Percentiles rank a stretch among this genome's conserved stretches.
These are phyloP conservation scores for Caenorhabditis sulstoni DNA, from an alignment of 2,888 invertebrate species.

Conservation along the genomic window DNA sequence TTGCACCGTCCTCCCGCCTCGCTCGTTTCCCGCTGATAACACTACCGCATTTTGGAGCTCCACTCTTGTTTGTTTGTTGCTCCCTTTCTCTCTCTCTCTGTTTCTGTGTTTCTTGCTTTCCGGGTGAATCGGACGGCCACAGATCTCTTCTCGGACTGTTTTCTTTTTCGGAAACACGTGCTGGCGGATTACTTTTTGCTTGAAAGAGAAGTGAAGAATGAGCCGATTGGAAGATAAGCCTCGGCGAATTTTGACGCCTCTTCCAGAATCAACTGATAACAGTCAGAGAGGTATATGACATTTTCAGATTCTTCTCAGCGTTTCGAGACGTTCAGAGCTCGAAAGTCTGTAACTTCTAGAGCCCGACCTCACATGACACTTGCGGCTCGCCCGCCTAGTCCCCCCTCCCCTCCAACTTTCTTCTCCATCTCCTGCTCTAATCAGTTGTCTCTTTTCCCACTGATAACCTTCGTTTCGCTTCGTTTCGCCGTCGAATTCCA, in stretches of 20 bases:
- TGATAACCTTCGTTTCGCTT: not conserved
- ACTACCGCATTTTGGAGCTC: slow-evolving; percentile 53
- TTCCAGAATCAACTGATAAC: too few relatives aligned
- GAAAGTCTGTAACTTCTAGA: too few relatives aligned
- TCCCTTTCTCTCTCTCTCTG: not conserved
- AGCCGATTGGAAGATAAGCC: too few relatives aligned
- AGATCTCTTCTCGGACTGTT: not conserved
- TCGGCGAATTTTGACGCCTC: slow-evolving; percentile 39
- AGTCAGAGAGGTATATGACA: too few relatives aligned
- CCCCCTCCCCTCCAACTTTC: not conserved
- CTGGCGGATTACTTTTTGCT: not conserved
- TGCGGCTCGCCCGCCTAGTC: not conserved
- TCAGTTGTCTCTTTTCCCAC: not conserved
- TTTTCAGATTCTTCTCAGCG: too few relatives aligned
- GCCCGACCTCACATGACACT: too few relatives aligned
- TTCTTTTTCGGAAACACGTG: slow-evolving; percentile 6
- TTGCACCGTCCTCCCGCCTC: slow-evolving; percentile 44
- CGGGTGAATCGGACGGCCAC: slow-evolving; percentile 6
- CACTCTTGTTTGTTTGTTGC: slow-evolving; percentile 48
- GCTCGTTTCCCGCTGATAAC: slow-evolving; percentile 48
- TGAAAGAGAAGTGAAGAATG: not conserved
- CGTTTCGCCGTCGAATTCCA: not conserved
- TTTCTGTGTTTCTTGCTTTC: slow-evolving; percentile 6
- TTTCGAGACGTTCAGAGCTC: too few relatives aligned
- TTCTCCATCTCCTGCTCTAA: not conserved